Conservation (phyloP, 1,140 invertebrate species). For the Drosophila asahinai region DNA sequence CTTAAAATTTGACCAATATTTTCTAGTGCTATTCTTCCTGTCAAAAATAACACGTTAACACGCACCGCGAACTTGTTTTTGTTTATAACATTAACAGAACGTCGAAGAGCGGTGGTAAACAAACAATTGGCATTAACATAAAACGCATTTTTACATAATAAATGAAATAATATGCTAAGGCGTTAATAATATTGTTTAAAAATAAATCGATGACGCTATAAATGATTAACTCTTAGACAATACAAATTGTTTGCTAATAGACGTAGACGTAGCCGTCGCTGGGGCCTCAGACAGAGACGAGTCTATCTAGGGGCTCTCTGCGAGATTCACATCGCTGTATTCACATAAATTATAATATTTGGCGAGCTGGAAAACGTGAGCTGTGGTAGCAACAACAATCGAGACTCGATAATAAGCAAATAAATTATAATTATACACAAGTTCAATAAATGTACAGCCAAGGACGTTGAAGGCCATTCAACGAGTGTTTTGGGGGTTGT, state of each 20-base stretch:
- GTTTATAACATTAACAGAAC: constrained; percentile 11
- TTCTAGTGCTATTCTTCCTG: not conserved
- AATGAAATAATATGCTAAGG: constrained; percentile 69
- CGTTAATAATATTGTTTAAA: constrained; percentile 76
- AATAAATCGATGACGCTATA: constrained; percentile 79
- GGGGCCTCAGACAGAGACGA: constrained; percentile 32
- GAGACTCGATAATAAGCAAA: constrained; percentile 74
- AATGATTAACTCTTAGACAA: constrained; percentile 80
- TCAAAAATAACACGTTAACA: constrained; percentile 1
- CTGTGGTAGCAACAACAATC: constrained; percentile 53
- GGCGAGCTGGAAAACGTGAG: constrained; percentile 69
- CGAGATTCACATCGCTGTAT: constrained; percentile 77
- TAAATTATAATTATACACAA: constrained; percentile 79
- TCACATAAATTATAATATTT: constrained; percentile 82
- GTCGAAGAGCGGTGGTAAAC: constrained; percentile 3
- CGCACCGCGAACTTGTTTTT: constrained; percentile 30
- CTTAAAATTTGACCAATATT: constrained; percentile 26
- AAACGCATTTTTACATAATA: constrained; percentile 62
- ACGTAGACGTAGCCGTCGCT: constrained; percentile 28
- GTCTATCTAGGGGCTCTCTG: constrained; percentile 43
- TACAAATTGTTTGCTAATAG: constrained; percentile 83
- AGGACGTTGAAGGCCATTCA: constrained; percentile 84
- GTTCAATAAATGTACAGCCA: constrained; percentile 70
- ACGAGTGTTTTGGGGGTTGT: constrained; percentile 77
- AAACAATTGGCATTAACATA: constrained; percentile 56